Conservation (phyloP, 2,888 invertebrate species). For the Pollenia labialis region DNA sequence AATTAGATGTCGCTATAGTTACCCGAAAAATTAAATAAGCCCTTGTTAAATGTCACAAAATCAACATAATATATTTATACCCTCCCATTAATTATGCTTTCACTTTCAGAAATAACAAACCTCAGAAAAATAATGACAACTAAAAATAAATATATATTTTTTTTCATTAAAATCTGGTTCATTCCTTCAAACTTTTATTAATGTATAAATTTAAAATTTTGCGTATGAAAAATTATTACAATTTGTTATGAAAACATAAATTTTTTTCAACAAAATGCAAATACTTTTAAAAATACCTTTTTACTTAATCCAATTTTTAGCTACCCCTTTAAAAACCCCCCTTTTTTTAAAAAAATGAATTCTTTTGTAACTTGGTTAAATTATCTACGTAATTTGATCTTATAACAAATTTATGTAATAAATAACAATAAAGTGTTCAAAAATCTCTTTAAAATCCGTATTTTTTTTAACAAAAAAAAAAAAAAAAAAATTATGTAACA, state of each 20-base stretch:
- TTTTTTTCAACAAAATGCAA: too few relatives aligned
- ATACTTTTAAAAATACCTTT: not conserved
- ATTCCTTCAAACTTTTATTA: too few relatives aligned
- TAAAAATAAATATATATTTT: too few relatives aligned
- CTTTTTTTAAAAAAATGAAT: not conserved
- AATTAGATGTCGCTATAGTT: constrained; percentile 18
- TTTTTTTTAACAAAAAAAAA: not conserved
- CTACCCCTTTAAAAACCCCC: not conserved
- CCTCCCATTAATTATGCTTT: too few relatives aligned
- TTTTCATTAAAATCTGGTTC: too few relatives aligned
- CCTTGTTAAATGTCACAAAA: not conserved
- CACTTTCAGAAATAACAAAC: too few relatives aligned
- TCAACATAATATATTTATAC: too few relatives aligned
- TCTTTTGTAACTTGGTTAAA: constrained; percentile 38
- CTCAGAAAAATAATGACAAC: too few relatives aligned
- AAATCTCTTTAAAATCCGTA: not conserved
- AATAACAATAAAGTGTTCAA: constrained; percentile 27
- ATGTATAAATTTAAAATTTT: too few relatives aligned
- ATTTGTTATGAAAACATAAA: too few relatives aligned
- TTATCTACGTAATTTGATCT: constrained; percentile 47
- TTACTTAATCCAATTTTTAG: not conserved
- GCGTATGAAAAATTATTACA: too few relatives aligned
- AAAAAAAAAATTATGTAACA: not conserved
- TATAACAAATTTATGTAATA: constrained; percentile 43
- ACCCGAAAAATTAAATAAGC: not conserved